Percentiles rank a stretch among this genome's conserved stretches.
Evolutionary conservation across 2,888 invertebrate species (phyloP).

Genomic region (Acanthacorydalis orientalis): DNA sequence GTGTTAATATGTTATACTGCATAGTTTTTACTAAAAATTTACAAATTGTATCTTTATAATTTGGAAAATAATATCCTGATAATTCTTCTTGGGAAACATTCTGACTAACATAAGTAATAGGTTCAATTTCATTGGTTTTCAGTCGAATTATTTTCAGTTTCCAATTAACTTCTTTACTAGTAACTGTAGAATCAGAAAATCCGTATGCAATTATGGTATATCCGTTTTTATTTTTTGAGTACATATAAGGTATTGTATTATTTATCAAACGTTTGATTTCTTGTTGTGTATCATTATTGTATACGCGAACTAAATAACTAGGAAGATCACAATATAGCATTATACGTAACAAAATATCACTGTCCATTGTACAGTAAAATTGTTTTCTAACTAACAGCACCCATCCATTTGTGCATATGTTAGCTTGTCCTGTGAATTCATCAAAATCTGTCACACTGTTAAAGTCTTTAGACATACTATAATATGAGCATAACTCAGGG

Average conservation of each 20-base stretch:
- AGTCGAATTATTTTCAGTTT: neutral
- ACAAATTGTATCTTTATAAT: neutral
- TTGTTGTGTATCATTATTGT: slow-evolving; percentile 19
- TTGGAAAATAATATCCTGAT: neutral
- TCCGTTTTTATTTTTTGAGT: slow-evolving; percentile 16
- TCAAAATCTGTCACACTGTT: neutral
- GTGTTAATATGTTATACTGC: neutral
- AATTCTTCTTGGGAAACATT: neutral
- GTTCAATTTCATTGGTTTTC: no score
- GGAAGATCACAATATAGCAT: slow-evolving; percentile 14
- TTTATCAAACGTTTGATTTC: slow-evolving; percentile 17
- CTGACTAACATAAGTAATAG: no score
- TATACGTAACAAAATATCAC: slow-evolving; percentile 13
- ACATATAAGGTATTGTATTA: slow-evolving; percentile 14
- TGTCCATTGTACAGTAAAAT: slow-evolving; percentile 12
- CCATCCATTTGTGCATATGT: slow-evolving; percentile 12
- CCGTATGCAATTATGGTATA: slow-evolving; percentile 22
- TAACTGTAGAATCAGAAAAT: slow-evolving; percentile 7
- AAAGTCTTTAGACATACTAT: neutral
- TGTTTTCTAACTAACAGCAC: slow-evolving; percentile 15
- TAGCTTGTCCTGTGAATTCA: neutral
- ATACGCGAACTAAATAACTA: slow-evolving; percentile 17
- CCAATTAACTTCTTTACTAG: neutral
- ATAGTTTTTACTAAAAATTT: neutral
- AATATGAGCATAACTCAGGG: neutral